Conservation (phyloP, 2,797 vertebrate genomes). For the Acropternis orthonyx region DNA sequence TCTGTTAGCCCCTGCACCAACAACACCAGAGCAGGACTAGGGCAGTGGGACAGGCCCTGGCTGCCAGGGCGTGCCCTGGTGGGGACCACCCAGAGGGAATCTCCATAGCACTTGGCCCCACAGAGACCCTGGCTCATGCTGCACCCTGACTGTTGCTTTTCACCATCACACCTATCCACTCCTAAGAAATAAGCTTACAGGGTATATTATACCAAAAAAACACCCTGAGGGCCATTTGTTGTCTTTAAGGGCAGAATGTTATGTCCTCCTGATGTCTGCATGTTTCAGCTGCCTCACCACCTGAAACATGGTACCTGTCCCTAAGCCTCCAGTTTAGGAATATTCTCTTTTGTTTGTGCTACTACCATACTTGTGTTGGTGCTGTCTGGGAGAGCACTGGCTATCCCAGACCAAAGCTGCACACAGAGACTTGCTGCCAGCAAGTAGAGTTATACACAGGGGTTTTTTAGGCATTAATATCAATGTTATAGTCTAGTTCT, state of each 20-base stretch:
- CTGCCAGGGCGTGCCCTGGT: neutral
- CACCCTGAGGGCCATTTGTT: fast-evolving
- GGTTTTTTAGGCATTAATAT: neutral
- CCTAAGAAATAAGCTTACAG: neutral
- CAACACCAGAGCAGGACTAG: neutral
- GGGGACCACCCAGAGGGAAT: fast-evolving
- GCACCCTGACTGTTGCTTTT: neutral
- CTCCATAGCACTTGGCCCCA: neutral
- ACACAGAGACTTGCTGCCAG: neutral
- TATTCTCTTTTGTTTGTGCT: neutral
- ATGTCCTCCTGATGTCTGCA: neutral
- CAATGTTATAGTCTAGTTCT: neutral
- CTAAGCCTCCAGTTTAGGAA: neutral
- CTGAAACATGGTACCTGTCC: fast-evolving
- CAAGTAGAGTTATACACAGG: neutral
- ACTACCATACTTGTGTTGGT: neutral
- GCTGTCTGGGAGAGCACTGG: neutral
- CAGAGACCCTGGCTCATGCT: neutral
- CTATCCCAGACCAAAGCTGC: neutral
- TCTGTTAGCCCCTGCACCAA: neutral
- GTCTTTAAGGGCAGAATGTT: neutral
- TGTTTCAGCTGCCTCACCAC: fast-evolving
- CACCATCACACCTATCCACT: fast-evolving
- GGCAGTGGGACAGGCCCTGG: too few species aligned
- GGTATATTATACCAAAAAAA: neutral